Base-by-base conservation (phyloP, 2,888 invertebrate genomes). In the Branchellion lobata region DNA sequence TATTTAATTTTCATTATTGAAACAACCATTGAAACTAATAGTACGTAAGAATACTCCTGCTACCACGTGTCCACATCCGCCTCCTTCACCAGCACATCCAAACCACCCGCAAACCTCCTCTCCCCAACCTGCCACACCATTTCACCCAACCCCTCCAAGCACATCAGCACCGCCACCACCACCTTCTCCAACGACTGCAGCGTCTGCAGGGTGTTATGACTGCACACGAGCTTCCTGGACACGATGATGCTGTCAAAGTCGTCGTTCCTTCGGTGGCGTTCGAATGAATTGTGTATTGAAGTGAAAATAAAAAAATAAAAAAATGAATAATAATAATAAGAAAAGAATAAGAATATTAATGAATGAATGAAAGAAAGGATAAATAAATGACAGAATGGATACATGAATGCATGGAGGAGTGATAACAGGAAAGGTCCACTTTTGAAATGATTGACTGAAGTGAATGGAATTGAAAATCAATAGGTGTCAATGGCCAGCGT, bases 201-300 rank as follows among this genome's bases (percentile, higher is more conserved):
- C 24, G 94, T 91, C 85, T 92, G 92, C 85, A 93, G 92, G 0
- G 94, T 94, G 73, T 94, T 88, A 86, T 95, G 95, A 87, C 95
- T 94, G 0, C 93, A 89, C 2, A 94, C 86, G 93, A 94, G 94
- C 74, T 92, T 90, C 8, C 93, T 93, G 91, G 93, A 93, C 77
- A 95, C 92, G 84, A 92, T 90, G 77, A 95, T 89, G 85, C 93
- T 92, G 89, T 91, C 91, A 87, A 94, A 94, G 86, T 93, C 92
- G 85, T 93, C 92, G 0, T 92, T 90, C 79, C 91, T 57, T 5
- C 5, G 21, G 21, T 5, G 61, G 5, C 61, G 21, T 18, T 57
- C 11, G 21, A n/a, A n/a, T n/a, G n/a, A n/a, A n/a, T n/a, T n/a
- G n/a, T n/a, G 47, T 47, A 14, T 8, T 47, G 47, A 47, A 14